Evolutionary conservation across 2,888 invertebrate species (phyloP).

Genomic region (Mellilla xanthometata): DNA sequence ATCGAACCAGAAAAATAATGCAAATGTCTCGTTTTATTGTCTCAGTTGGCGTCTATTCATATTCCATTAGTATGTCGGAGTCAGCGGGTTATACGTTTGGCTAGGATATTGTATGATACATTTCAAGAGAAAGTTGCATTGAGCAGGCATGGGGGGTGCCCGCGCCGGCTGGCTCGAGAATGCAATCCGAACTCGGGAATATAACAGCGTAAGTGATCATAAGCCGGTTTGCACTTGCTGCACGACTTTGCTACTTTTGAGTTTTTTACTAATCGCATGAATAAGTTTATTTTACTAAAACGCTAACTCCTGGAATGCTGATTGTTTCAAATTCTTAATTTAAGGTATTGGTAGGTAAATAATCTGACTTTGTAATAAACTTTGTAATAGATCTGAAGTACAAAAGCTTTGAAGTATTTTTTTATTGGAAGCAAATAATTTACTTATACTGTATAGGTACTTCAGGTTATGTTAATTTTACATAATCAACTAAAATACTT

Average conservation of each 20-base stretch:
- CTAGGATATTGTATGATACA: neutral
- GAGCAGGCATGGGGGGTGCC: constrained; percentile 42
- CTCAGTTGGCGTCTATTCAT: constrained; percentile 6
- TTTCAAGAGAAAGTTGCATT: constrained; percentile 30
- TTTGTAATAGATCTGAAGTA: too few species aligned
- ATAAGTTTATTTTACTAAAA: constrained; percentile 3
- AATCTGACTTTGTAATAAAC: too few species aligned
- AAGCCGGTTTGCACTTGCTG: constrained; percentile 63
- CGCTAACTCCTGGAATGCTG: neutral
- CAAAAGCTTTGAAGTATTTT: too few species aligned
- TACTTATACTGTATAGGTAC: too few species aligned
- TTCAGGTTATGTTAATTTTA: too few species aligned
- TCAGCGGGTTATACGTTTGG: too few species aligned
- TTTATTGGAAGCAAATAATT: too few species aligned
- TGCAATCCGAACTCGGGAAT: constrained; percentile 40
- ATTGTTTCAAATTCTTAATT: neutral
- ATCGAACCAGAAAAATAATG: constrained; percentile 32
- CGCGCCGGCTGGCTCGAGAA: constrained; percentile 25
- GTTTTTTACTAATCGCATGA: constrained; percentile 56
- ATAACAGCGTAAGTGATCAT: constrained; percentile 69
- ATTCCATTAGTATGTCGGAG: too few species aligned
- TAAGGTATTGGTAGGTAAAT: too few species aligned
- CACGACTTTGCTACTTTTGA: constrained; percentile 41
- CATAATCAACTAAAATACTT: too few species aligned
- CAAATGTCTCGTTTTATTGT: constrained; percentile 28